Conservation (phyloP, 1,140 invertebrate species). For the Dendrolimus punctatus region DNA sequence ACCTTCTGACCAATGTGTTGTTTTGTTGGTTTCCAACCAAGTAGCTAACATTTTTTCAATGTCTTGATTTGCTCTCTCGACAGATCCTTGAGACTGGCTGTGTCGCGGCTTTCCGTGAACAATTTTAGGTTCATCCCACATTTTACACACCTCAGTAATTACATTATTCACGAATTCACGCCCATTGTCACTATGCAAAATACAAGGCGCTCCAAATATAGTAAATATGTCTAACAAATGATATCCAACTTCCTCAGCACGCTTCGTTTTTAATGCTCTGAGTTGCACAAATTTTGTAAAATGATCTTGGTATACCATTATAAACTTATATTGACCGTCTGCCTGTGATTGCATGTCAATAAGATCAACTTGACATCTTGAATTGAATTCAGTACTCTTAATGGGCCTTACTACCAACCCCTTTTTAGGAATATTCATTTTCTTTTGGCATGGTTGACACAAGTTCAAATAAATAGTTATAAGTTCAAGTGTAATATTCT, state of each 20-base stretch:
- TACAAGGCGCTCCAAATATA: slow-evolving; percentile 46
- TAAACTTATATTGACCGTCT: slow-evolving; percentile 9
- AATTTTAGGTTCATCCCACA: slow-evolving; percentile 53
- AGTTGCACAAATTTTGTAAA: slow-evolving; percentile 1
- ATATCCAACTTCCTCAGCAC: no score
- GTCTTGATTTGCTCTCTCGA: slow-evolving; percentile 45
- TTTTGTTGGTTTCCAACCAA: slow-evolving; percentile 24
- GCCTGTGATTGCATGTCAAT: slow-evolving; percentile 14
- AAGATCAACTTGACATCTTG: slow-evolving; percentile 13
- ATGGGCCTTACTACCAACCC: slow-evolving; percentile 11
- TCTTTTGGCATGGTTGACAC: slow-evolving; percentile 11
- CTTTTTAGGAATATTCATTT: slow-evolving; percentile 14
- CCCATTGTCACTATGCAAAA: slow-evolving; percentile 50
- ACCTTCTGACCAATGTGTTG: no score
- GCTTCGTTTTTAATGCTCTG: slow-evolving; percentile 14
- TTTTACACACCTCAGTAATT: no score
- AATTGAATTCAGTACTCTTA: slow-evolving; percentile 12
- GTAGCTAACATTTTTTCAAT: slow-evolving; percentile 42
- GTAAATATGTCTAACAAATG: slow-evolving; percentile 40
- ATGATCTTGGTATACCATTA: slow-evolving; percentile 1
- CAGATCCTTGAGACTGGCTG: slow-evolving; percentile 21
- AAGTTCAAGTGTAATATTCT: slow-evolving; percentile 20
- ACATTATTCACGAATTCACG: slow-evolving; percentile 48
- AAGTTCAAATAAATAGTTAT: slow-evolving; percentile 12
- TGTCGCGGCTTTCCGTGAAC: slow-evolving; percentile 42